A percentile compares a stretch with the other conserved stretches of the same genome.
Conservation (phyloP, 2,888 invertebrate genomes). For the Dasysyrphus tricinctus region DNA sequence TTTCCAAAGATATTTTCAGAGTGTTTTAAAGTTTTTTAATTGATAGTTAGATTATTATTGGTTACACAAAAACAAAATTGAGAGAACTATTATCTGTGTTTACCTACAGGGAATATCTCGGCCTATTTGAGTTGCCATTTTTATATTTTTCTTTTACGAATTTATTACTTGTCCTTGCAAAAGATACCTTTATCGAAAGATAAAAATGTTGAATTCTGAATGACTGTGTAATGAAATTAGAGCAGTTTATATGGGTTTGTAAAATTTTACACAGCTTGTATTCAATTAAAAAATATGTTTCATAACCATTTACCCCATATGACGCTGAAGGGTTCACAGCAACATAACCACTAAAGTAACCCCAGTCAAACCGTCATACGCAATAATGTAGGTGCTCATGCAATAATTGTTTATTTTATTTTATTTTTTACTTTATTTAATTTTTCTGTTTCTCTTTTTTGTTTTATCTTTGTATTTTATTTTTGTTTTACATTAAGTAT, state of each 20-base stretch:
- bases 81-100: too few species aligned
- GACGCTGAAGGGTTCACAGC: constrained; percentile 46
- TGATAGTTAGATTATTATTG: too few species aligned
- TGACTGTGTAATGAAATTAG: constrained; percentile 64
- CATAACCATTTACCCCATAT: constrained; percentile 60
- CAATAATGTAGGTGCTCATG: constrained; percentile 28
- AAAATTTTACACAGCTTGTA: constrained; percentile 63
- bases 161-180: neutral
- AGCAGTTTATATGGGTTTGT: constrained; percentile 53
- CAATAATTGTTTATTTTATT: constrained; percentile 26
- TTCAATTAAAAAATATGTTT: constrained; percentile 74
- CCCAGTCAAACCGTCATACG: constrained; percentile 19
- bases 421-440: constrained; percentile 9
- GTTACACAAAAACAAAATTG: too few species aligned
- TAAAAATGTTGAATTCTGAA: constrained; percentile 41
- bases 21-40: too few species aligned
- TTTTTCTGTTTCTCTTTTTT: neutral
- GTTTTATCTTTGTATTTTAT: neutral
- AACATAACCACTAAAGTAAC: constrained; percentile 60
- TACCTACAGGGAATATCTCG: too few species aligned
- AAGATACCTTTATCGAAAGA: constrained; percentile 1
- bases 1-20: too few species aligned
- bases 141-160: neutral
- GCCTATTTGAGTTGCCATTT: neutral
- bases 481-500: constrained; percentile 12